Evolutionary conservation across 2,797 vertebrate species (phyloP).

Genomic region (Enteromius anoplus): DNA sequence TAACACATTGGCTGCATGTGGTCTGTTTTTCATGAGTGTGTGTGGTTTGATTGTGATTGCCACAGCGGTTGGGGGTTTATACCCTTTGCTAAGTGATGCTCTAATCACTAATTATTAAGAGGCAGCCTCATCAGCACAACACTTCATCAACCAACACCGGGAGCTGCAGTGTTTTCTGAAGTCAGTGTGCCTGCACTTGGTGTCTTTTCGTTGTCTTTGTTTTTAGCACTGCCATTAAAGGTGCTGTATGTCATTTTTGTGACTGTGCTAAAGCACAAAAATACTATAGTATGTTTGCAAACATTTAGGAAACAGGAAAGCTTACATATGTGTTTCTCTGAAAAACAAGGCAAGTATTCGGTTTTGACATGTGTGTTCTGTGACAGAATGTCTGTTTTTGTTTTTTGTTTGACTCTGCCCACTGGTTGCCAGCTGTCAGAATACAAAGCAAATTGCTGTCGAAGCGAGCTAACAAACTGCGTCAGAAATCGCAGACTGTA

Average conservation of each 20-base stretch:
- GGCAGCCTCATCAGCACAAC: slow-evolving; percentile 27
- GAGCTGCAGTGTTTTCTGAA: not conserved
- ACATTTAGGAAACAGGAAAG: not conserved
- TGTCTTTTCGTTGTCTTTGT: not conserved
- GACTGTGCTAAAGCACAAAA: not conserved
- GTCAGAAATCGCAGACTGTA: not conserved
- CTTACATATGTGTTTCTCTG: not conserved
- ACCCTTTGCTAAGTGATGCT: slow-evolving; percentile 37
- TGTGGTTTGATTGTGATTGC: slow-evolving; percentile 30
- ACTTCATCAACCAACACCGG: slow-evolving; percentile 22
- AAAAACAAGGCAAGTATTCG: not conserved
- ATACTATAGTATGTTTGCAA: not conserved
- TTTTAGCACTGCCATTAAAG: not conserved
- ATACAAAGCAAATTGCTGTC: not conserved
- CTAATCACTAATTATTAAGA: slow-evolving; percentile 39
- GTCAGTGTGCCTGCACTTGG: not conserved
- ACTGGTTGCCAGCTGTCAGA: not conserved
- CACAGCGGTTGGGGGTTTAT: slow-evolving; percentile 33
- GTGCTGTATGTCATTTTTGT: not conserved
- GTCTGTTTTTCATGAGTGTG: slow-evolving; percentile 8
- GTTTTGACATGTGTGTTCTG: not conserved
- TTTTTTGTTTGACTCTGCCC: not conserved
- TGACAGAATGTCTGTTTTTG: not conserved
- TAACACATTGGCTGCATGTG: not conserved
- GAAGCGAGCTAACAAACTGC: not conserved